Base-by-base conservation (phyloP, 1,140 invertebrate species). In the Zaprionus davidi region DNA sequence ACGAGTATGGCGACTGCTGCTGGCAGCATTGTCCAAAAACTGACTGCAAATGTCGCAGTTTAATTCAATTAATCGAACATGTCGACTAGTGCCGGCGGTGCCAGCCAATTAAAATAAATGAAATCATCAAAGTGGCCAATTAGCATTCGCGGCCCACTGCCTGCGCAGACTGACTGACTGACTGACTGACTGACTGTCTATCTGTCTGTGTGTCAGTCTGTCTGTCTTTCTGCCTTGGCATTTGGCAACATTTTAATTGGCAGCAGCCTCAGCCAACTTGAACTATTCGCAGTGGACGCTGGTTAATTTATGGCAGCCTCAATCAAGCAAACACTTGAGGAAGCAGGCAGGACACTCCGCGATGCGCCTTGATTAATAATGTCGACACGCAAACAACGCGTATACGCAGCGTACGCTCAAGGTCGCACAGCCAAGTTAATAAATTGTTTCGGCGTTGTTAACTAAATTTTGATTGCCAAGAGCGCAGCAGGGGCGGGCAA, bases 371-470 rank as follows among this genome's bases (percentile, higher is more conserved):
- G 81, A 87, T 87, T 84, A 87, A 87, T 87, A 88, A 71, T 56
- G 46, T 66, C 76, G 84, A 69, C 84, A 88, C 84, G 84, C 84
- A 79, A 88, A 64, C 74, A 74, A 83, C 73, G 71, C 78, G 83
- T 82, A 79, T 86, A 86, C 82, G 83, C 71, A 73, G 57, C 65
- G 76, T 67, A 70, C 41, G 59, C 38, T 3, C 53, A 58, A 63
- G 55, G 65, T 46, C n/a, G 63, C 9, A 1, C 2, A 11, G 56
- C 53, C 57, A 71, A 76, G 84, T 84, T 84, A 87, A 87, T 87
- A 87, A 84, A 87, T 87, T 87, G 84, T 84, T 87, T 88, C 46
- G 81, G 53, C 75, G 84, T 76, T 87, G 84, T 81, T 87, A 88
- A 88, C 84, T 87, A 88, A 88, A 87, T 87, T 87, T 87, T 88